phyloP scores from a whole-genome alignment of 2,888 invertebrate genomes.

The Polydrusus cervinus region DNA sequence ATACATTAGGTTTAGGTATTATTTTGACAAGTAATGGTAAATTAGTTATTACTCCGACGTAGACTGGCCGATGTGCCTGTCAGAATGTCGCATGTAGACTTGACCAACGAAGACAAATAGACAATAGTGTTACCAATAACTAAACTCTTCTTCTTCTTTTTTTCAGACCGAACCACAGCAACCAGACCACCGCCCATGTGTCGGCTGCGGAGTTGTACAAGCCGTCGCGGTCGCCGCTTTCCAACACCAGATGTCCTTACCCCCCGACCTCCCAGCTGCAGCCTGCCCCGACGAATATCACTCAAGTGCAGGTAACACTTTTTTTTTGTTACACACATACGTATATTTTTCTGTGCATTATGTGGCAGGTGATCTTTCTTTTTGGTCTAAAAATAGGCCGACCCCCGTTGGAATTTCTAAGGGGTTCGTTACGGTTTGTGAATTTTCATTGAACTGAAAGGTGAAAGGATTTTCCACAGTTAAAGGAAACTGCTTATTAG shows the following conservation, averaged over 20 bases:
- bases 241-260: constrained; percentile 72
- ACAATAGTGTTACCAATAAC: not conserved
- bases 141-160: constrained; percentile 25
- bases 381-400: not conserved
- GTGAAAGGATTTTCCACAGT: no score
- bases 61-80: no score
- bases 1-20: no score
- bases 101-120: no score
- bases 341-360: not conserved
- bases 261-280: constrained; percentile 71
- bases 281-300: constrained; percentile 71
- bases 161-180: constrained; percentile 65
- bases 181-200: constrained; percentile 60
- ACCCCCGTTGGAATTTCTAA: not conserved
- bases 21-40: no score
- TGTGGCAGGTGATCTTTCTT: constrained; percentile 50
- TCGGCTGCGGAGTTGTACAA: constrained; percentile 65
- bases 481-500: no score
- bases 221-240: constrained; percentile 71
- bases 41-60: no score
- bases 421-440: no score
- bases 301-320: constrained; percentile 63
- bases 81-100: no score
- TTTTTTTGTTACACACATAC: not conserved
- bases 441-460: no score